Conservation (phyloP, 1,140 invertebrate species). For the Lepidotrigona ventralis region DNA sequence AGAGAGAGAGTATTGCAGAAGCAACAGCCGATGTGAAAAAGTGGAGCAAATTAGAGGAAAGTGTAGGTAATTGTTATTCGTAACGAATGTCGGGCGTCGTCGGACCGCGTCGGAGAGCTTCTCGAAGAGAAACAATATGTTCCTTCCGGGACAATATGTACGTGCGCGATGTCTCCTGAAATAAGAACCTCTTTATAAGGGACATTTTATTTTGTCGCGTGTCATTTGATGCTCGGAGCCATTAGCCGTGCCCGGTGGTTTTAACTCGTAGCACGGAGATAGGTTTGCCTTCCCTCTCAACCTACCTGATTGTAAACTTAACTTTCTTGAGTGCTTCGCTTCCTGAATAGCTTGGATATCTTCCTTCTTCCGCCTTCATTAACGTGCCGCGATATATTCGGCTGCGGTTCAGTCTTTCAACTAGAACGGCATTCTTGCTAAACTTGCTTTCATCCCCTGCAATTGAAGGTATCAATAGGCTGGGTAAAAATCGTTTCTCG, state of each 20-base stretch:
- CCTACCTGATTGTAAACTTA: conserved; percentile 64
- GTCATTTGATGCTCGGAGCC: conserved; percentile 62
- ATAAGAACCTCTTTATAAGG: conserved; percentile 51
- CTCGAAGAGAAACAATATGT: not conserved
- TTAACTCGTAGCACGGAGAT: conserved; percentile 52
- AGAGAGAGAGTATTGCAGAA: not conserved
- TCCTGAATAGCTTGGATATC: conserved; percentile 58
- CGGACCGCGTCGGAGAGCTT: not conserved
- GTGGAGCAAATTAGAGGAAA: not conserved
- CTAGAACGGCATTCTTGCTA: conserved; percentile 4
- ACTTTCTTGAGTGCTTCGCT: conserved; percentile 63
- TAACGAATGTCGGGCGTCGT: not conserved
- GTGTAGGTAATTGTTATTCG: not conserved
- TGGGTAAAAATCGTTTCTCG: not conserved
- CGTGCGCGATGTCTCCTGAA: conserved; percentile 40
- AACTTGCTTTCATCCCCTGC: not conserved
- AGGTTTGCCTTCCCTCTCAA: conserved; percentile 63
- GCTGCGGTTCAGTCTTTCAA: conserved; percentile 37
- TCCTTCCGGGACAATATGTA: not conserved
- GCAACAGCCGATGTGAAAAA: not conserved
- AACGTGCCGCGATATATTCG: conserved; percentile 43
- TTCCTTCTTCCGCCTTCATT: conserved; percentile 57
- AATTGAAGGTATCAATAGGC: not conserved
- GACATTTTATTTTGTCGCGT: conserved; percentile 64
- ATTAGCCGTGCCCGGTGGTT: conserved; percentile 57